Evolutionary conservation across 2,888 invertebrate species (phyloP).

Genomic region (Halocaridina rubra): DNA sequence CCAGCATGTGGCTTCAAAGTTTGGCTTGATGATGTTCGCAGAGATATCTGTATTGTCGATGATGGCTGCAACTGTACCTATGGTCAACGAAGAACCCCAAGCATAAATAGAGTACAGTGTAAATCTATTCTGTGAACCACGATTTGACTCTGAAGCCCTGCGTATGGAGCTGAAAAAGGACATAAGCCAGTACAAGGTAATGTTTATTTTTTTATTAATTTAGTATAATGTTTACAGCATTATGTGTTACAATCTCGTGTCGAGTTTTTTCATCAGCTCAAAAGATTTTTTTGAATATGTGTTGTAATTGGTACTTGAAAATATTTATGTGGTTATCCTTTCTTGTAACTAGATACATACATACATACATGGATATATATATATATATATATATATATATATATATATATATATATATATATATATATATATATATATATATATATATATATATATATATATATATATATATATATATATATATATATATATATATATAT

Average conservation of each 20-base stretch:
- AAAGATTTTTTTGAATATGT: no score
- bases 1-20: conserved; percentile 77
- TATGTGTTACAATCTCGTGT: neutral
- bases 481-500: no score
- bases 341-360: neutral
- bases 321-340: neutral
- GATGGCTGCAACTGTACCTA: conserved; percentile 73
- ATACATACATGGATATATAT: no score
- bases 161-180: conserved; percentile 38
- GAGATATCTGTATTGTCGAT: conserved; percentile 74
- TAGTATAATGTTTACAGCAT: neutral
- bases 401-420: no score
- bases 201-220: neutral
- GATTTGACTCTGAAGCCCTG: conserved; percentile 3
- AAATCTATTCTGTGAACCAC: conserved; percentile 74
- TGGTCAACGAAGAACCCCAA: conserved; percentile 76
- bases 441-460: no score
- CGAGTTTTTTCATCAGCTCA: no score
- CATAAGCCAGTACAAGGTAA: no score
- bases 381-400: conserved; percentile 1
- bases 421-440: no score
- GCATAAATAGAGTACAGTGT: conserved; percentile 78
- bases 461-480: no score
- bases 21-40: conserved; percentile 30
- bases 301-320: neutral